Evolutionary conservation across 2,113 vertebrate genomes (phyloP).

Genomic region (Chloropsis cyanopogon): DNA sequence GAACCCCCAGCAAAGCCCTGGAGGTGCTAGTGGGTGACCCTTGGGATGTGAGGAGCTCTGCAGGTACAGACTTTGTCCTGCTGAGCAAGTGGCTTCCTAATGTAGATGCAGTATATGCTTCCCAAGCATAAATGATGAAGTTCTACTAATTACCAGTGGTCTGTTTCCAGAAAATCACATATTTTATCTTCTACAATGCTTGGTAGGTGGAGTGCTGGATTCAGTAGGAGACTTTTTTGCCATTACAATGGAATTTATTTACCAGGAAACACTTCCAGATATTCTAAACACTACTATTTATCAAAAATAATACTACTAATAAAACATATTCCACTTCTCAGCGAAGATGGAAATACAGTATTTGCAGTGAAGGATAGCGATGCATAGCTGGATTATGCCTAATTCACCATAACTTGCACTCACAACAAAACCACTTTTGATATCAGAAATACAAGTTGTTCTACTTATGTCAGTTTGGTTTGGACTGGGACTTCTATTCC

Average conservation of each 20-base stretch:
- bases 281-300: background rate
- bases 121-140: background rate
- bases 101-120: background rate
- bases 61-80: background rate
- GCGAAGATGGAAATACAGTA: background rate
- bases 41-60: background rate
- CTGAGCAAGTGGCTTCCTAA: background rate
- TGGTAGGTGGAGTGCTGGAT: background rate
- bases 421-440: background rate
- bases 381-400: background rate
- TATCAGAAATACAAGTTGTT: background rate
- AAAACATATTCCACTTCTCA: too few relatives aligned
- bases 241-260: background rate
- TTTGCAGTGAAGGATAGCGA: background rate
- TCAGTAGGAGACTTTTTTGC: background rate
- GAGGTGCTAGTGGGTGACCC: background rate
- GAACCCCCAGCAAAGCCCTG: background rate
- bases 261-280: background rate
- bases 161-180: background rate
- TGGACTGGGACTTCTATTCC: background rate
- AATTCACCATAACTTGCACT: background rate
- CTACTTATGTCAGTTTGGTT: background rate
- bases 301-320: background rate
- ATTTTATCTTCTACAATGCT: background rate
- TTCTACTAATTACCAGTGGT: background rate